These are phyloP conservation scores for Allobates femoralis DNA, from an alignment of 2,797 vertebrate species.

Conservation along the genomic window DNA sequence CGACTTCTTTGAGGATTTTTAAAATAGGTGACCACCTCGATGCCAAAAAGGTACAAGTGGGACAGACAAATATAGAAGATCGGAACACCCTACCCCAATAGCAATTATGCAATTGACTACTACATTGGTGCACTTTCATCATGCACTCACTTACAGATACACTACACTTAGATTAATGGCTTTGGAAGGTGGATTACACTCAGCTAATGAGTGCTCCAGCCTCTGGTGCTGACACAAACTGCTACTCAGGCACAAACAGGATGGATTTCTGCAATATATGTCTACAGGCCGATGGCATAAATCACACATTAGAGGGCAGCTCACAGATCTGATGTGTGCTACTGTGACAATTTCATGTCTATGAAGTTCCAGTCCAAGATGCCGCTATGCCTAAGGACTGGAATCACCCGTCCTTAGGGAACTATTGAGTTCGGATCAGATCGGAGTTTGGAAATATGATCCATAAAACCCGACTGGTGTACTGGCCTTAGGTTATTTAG, in stretches of 20 bases:
- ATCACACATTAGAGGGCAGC: neutral
- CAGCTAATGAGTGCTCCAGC: neutral
- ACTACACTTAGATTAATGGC: neutral
- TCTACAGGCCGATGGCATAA: neutral
- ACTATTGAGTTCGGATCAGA: no score
- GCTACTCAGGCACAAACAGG: neutral
- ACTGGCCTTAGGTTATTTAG: neutral
- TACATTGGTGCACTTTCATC: neutral
- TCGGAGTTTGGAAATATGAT: no score
- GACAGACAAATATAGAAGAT: no score
- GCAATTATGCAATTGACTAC: neutral
- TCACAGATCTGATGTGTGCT: neutral
- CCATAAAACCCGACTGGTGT: neutral
- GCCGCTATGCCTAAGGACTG: no score
- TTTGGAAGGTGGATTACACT: neutral
- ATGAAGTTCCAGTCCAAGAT: neutral
- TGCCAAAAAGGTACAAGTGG: no score
- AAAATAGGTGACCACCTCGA: no score
- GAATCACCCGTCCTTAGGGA: no score
- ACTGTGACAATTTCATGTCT: neutral
- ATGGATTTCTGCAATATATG: neutral
- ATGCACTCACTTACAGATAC: neutral
- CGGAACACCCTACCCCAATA: neutral
- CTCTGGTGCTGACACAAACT: neutral
- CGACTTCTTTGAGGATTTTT: no score